Conservation (phyloP, 2,888 invertebrate genomes). For the Monopis laevigella region DNA sequence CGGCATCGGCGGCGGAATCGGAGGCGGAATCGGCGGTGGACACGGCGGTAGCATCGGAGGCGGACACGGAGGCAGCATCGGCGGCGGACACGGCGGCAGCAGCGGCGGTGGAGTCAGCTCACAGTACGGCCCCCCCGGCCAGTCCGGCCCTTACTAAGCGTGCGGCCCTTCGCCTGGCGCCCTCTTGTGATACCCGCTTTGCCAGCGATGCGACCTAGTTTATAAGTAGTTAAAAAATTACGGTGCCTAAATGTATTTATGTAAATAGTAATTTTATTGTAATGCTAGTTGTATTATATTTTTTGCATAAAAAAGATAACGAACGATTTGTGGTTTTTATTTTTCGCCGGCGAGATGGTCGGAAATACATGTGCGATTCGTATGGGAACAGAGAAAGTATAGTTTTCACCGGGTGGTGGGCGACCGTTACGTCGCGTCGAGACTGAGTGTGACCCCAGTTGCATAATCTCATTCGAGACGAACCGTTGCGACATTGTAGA, state of each 20-base stretch:
- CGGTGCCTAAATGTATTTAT: constrained; percentile 69
- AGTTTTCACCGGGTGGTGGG: constrained; percentile 12
- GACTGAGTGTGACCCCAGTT: constrained; percentile 41
- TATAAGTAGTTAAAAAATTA: constrained; percentile 68
- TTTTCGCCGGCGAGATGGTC: not conserved
- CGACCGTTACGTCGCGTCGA: constrained; percentile 30
- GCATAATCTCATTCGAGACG: constrained; percentile 3
- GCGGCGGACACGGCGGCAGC: constrained; percentile 36
- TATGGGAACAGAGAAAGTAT: constrained; percentile 13
- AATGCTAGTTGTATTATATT: constrained; percentile 62
- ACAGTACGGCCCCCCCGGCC: constrained; percentile 73
- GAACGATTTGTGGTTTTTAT: not conserved
- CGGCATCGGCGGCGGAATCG: constrained; percentile 21
- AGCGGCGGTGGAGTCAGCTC: constrained; percentile 52
- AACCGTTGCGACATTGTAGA: constrained; percentile 3
- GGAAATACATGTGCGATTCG: not conserved
- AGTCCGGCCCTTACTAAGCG: constrained; percentile 75
- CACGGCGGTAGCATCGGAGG: constrained; percentile 22
- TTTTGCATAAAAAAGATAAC: constrained; percentile 50
- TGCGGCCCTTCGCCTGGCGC: constrained; percentile 28
- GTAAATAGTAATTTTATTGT: constrained; percentile 68
- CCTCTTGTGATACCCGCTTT: constrained; percentile 61
- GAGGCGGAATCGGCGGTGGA: constrained; percentile 32
- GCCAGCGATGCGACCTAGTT: constrained; percentile 47
- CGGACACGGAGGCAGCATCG: constrained; percentile 41